Percentiles rank a stretch among this genome's conserved stretches.
phyloP scores from a whole-genome alignment of 1,140 invertebrate genomes.

The Arion vulgaris region DNA sequence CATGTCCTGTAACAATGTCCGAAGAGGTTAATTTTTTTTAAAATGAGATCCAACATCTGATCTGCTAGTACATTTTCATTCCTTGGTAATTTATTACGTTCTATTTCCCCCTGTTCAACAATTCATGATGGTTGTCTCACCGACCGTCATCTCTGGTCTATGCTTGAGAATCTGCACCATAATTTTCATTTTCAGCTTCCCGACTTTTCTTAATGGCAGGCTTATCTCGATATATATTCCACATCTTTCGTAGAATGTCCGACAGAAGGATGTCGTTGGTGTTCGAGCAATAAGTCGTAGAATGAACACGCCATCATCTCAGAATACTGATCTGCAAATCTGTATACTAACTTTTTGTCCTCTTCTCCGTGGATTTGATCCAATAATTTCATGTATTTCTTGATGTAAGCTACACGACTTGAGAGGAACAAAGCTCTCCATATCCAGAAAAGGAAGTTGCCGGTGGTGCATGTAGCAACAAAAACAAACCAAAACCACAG shows the following conservation, averaged over 20 bases:
- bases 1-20: no score
- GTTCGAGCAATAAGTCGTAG: constrained; percentile 69
- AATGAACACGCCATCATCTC: constrained; percentile 70
- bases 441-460: constrained; percentile 67
- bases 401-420: constrained; percentile 63
- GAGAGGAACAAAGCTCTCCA: constrained; percentile 59
- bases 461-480: constrained; percentile 60
- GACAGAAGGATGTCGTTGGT: constrained; percentile 68
- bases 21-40: no score
- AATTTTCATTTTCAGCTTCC: constrained; percentile 51
- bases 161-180: constrained; percentile 49
- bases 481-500: constrained; percentile 71
- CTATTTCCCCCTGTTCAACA: no score
- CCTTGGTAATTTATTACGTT: no score
- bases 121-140: no score
- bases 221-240: constrained; percentile 66
- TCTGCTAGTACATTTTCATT: no score
- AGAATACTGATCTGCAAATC: constrained; percentile 67
- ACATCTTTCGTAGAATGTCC: constrained; percentile 66
- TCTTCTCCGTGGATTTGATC: constrained; percentile 57
- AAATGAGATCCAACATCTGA: no score
- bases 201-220: constrained; percentile 57
- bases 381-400: constrained; percentile 67
- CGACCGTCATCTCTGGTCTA: constrained; percentile 22
- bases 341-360: constrained; percentile 60